phyloP scores from a whole-genome alignment of 1,140 invertebrate species.

The Gonioctena quinquepunctata region DNA sequence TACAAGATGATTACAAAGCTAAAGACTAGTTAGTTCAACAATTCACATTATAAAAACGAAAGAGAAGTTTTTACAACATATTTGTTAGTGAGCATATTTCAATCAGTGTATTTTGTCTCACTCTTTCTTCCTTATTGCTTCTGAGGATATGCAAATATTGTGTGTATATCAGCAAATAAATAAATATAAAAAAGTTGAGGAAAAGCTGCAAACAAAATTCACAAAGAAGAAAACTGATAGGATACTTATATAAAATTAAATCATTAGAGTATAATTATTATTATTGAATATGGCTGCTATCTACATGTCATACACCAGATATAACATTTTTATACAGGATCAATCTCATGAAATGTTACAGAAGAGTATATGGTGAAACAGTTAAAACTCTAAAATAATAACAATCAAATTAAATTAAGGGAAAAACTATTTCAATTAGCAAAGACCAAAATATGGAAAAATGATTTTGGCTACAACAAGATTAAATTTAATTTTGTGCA shows the following conservation, averaged over 20 bases:
- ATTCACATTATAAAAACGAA: neutral
- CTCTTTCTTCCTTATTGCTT: slow-evolving; percentile 8
- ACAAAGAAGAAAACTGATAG: neutral
- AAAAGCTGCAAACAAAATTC: slow-evolving; percentile 3
- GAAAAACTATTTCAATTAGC: too few species aligned
- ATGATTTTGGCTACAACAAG: too few species aligned
- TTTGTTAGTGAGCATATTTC: slow-evolving; percentile 4
- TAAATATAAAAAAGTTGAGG: neutral
- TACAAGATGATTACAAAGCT: slow-evolving; percentile 2
- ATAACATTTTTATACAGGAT: too few species aligned
- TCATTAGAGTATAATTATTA: neutral
- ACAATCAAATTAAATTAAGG: too few species aligned
- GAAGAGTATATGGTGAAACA: too few species aligned
- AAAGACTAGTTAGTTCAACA: slow-evolving; percentile 14
- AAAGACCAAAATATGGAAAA: too few species aligned
- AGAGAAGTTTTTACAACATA: neutral
- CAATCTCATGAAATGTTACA: too few species aligned
- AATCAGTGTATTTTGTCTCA: too few species aligned
- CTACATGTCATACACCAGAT: slow-evolving; percentile 10
- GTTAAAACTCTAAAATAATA: too few species aligned
- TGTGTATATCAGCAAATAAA: neutral
- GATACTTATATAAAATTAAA: neutral
- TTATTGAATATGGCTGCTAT: slow-evolving; percentile 14
- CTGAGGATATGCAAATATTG: slow-evolving; percentile 7
- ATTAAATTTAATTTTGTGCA: too few species aligned